Conservation (phyloP, 2,797 vertebrate species). For the Australoheros facetus region DNA sequence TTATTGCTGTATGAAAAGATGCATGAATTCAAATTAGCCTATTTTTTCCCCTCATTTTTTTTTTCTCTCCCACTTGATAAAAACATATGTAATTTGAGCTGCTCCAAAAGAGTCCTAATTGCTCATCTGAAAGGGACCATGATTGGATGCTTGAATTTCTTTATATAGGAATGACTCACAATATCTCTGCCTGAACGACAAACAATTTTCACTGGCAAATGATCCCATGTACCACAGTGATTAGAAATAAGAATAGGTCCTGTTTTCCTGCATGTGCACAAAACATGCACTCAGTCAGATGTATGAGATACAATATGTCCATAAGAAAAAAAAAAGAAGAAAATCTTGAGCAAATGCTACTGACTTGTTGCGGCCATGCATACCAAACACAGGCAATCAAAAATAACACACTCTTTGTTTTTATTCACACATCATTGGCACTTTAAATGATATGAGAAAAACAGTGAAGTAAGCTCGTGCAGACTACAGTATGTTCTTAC, state of each 20-base stretch:
- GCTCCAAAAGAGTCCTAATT: conserved; percentile 73
- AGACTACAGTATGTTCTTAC: conserved; percentile 53
- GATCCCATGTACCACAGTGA: conserved; percentile 52
- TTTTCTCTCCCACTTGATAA: conserved; percentile 27
- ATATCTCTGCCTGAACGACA: conserved; percentile 63
- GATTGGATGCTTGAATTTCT: conserved; percentile 73
- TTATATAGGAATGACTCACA: conserved; percentile 70
- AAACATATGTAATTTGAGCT: conserved; percentile 68
- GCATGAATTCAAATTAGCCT: conserved; percentile 59
- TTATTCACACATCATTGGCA: conserved; percentile 36
- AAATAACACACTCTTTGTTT: conserved; percentile 3
- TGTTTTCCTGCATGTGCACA: conserved; percentile 53
- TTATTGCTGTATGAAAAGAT: conserved; percentile 56
- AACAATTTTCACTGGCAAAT: conserved; percentile 65
- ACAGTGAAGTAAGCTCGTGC: conserved; percentile 51
- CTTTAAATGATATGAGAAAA: conserved; percentile 59
- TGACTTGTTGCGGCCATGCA: conserved; percentile 19
- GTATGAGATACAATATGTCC: conserved; percentile 20
- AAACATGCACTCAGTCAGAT: conserved; percentile 37
- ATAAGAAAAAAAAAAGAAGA: neutral
- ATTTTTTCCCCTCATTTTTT: conserved; percentile 27
- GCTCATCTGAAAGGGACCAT: conserved; percentile 68
- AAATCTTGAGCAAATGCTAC: conserved; percentile 1
- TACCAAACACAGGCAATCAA: conserved; percentile 19
- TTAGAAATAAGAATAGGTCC: conserved; percentile 45